phyloP scores from a whole-genome alignment of 2,113 vertebrate species.

The Ptilonorhynchus violaceus region DNA sequence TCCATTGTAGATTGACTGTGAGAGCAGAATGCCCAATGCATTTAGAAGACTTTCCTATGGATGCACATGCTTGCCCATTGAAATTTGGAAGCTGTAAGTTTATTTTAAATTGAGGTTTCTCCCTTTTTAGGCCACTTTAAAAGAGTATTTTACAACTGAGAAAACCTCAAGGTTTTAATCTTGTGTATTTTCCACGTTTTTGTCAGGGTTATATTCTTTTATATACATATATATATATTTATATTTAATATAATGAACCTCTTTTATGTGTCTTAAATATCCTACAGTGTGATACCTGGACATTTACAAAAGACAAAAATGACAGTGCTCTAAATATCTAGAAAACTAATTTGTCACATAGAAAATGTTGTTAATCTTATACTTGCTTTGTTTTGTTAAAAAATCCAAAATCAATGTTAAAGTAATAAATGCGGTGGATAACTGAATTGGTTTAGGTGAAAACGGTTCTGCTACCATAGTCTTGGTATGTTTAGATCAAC shows the following conservation, averaged over 20 bases:
- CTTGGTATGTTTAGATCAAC: neutral
- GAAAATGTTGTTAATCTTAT: neutral
- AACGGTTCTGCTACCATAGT: neutral
- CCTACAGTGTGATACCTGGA: neutral
- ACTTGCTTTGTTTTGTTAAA: neutral
- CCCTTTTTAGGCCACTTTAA: neutral
- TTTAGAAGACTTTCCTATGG: slow-evolving; percentile 98
- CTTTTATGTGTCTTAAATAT: neutral
- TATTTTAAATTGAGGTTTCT: slow-evolving; percentile 38
- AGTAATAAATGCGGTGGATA: neutral
- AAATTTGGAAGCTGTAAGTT: slow-evolving; percentile 99
- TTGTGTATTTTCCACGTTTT: neutral
- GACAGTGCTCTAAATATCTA: neutral
- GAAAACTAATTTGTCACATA: neutral
- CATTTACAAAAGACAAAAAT: neutral
- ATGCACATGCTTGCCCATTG: slow-evolving; percentile 94
- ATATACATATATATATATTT: neutral
- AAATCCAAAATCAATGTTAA: neutral
- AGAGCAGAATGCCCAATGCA: slow-evolving; percentile 98
- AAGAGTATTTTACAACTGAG: neutral
- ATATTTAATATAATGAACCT: neutral
- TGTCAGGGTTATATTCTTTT: neutral
- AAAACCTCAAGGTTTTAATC: slow-evolving; percentile 3
- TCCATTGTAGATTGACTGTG: slow-evolving; percentile 88
- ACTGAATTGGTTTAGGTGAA: neutral